phyloP scores from a whole-genome alignment of 1,140 invertebrate species.

The Penaeus vannamei region DNA sequence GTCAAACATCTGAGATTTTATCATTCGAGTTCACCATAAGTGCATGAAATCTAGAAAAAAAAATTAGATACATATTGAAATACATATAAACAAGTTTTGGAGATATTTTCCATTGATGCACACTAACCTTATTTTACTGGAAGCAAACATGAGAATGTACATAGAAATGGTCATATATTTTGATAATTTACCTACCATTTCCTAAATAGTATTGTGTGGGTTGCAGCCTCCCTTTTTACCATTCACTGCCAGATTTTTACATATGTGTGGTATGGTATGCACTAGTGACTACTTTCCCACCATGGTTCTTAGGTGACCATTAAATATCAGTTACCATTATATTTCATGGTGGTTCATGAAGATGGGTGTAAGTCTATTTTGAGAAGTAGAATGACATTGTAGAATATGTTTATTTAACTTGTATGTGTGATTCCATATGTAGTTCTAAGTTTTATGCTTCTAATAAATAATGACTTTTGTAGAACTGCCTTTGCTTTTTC shows the following conservation, averaged over 20 bases:
- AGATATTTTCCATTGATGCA: slow-evolving; percentile 10
- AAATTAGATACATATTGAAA: background rate
- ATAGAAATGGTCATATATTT: slow-evolving; percentile 49
- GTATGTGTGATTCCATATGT: background rate
- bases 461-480: slow-evolving; percentile 46
- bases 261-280: slow-evolving; percentile 41
- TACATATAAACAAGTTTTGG: too few relatives aligned
- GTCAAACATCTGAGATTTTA: too few relatives aligned
- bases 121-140: slow-evolving; percentile 29
- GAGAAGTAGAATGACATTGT: slow-evolving; percentile 1
- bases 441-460: slow-evolving; percentile 42
- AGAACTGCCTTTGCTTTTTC: background rate
- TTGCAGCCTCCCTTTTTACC: slow-evolving; percentile 29
- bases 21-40: too few relatives aligned
- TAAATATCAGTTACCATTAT: too few relatives aligned
- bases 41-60: background rate
- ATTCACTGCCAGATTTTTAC: slow-evolving; percentile 50
- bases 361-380: background rate
- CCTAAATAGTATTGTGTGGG: slow-evolving; percentile 35
- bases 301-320: background rate
- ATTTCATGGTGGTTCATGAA: background rate
- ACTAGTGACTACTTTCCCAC: slow-evolving; percentile 1
- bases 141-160: slow-evolving; percentile 42
- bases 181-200: slow-evolving; percentile 59
- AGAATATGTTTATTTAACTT: slow-evolving; percentile 31